phyloP scores from a whole-genome alignment of 2,113 vertebrate species.

The Tylochromis polylepis region DNA sequence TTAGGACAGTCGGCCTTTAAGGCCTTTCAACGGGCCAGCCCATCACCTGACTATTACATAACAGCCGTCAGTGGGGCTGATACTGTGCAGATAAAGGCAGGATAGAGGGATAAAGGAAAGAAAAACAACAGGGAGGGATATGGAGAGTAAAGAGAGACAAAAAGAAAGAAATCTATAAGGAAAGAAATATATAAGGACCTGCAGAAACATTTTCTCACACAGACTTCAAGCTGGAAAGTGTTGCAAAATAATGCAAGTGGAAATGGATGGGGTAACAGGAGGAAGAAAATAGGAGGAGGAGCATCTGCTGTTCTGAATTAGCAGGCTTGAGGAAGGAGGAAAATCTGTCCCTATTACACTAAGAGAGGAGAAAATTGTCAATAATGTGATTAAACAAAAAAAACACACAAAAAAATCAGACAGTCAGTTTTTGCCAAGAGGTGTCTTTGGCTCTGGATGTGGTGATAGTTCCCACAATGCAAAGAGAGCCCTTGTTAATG shows the following conservation, averaged over 20 bases:
- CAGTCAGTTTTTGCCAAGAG: not conserved
- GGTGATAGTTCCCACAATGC: not conserved
- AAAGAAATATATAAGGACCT: not conserved
- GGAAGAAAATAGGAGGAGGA: slow-evolving; percentile 1
- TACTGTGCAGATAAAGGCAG: slow-evolving; percentile 45
- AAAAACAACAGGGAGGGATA: not conserved
- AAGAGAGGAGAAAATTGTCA: not conserved
- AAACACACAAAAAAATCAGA: accelerated
- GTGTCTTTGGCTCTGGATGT: not conserved
- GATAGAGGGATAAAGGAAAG: not conserved
- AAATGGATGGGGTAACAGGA: not conserved
- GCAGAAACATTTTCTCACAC: not conserved
- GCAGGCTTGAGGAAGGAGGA: slow-evolving; percentile 13
- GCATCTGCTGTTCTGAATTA: slow-evolving; percentile 48
- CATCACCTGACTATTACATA: slow-evolving; percentile 68
- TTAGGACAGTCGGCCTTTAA: slow-evolving; percentile 36
- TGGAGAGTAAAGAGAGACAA: not conserved
- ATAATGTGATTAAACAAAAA: not conserved
- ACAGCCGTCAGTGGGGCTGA: slow-evolving; percentile 46
- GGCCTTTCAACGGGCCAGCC: slow-evolving; percentile 1
- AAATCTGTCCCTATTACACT: slow-evolving; percentile 39
- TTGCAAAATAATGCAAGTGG: not conserved
- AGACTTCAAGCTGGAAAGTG: not conserved
- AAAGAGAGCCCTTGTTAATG: not conserved
- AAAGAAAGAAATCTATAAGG: not conserved